Base-by-base conservation (phyloP, 2,797 vertebrate genomes). In the Clarias fuscus region DNA sequence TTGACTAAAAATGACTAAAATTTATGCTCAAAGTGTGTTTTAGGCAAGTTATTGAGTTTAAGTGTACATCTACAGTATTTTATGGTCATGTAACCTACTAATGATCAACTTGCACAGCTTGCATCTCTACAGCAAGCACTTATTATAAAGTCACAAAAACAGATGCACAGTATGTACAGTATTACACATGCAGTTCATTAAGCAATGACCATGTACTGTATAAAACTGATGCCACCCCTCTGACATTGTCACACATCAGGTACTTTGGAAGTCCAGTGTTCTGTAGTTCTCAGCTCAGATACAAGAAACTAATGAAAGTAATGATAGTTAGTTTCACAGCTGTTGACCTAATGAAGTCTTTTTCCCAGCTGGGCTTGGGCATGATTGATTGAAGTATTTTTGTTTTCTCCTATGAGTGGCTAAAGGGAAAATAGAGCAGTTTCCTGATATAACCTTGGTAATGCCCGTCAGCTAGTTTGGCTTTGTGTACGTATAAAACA, bases 311-410 rank as follows among this genome's bases (percentile, higher is more conserved):
- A 91, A 90, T 65, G 88, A 86, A 85, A 79, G 78, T 82, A 83
- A 88, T 86, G 89, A 90, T 91, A 90, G 90, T 88, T 88, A 73
- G 80, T 56, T 84, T 88, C 88, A 87, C 84, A 84, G 87, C 90
- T 87, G 86, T 85, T 89, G 82, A 91, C 88, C 90, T 89, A 91
- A 92, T 92, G 90, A 92, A 90, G 92, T 88, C 84, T 84, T 82
- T 48, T 86, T 87, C 88, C 86, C 76, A 88, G 87, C 88, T 83
- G 90, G 72, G 88, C 85, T 81, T 86, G 86, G 82, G 78, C 64
- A 76, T 71, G 22, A 88, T 91, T 93, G 92, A 92, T 89, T 92
- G 87, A 90, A 90, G 89, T 86, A 85, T 89, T 91, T 91, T 82
- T 37, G 40, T 48, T 48, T 48, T 11, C 33, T 76, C 83, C 67